These are phyloP conservation scores for Biston betularia DNA, from an alignment of 2,888 invertebrate species.

Conservation along the genomic window DNA sequence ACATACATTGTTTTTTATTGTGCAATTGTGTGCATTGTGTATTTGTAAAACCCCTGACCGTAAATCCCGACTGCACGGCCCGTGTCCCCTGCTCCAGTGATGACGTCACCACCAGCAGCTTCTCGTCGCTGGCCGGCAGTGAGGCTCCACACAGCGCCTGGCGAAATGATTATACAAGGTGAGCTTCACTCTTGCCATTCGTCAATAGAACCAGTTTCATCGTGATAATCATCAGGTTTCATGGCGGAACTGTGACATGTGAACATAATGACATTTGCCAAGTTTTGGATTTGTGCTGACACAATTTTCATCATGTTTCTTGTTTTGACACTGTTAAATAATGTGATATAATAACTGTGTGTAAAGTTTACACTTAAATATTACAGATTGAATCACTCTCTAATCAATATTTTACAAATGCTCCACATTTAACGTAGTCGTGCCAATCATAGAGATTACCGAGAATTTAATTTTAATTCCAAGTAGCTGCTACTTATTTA, in stretches of 20 bases:
- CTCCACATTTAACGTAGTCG: too few species aligned
- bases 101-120: slow-evolving; percentile 78
- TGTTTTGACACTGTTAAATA: slow-evolving; percentile 2
- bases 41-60: slow-evolving; percentile 73
- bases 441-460: too few species aligned
- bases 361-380: too few species aligned
- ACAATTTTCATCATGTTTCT: neutral
- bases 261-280: neutral
- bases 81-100: slow-evolving; percentile 76
- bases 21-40: slow-evolving; percentile 77
- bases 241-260: neutral
- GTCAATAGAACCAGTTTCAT: slow-evolving; percentile 11
- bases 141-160: slow-evolving; percentile 76
- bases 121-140: slow-evolving; percentile 74
- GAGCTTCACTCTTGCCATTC: slow-evolving; percentile 52
- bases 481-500: too few species aligned
- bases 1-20: slow-evolving; percentile 44
- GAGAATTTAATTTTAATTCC: too few species aligned
- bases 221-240: neutral
- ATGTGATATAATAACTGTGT: too few species aligned
- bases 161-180: slow-evolving; percentile 80
- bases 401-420: too few species aligned
- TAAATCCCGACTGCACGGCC: slow-evolving; percentile 73
- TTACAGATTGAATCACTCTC: too few species aligned
- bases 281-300: slow-evolving; percentile 7